Conservation (phyloP, 2,113 vertebrate species). For the Thalassarche chlororhynchos region DNA sequence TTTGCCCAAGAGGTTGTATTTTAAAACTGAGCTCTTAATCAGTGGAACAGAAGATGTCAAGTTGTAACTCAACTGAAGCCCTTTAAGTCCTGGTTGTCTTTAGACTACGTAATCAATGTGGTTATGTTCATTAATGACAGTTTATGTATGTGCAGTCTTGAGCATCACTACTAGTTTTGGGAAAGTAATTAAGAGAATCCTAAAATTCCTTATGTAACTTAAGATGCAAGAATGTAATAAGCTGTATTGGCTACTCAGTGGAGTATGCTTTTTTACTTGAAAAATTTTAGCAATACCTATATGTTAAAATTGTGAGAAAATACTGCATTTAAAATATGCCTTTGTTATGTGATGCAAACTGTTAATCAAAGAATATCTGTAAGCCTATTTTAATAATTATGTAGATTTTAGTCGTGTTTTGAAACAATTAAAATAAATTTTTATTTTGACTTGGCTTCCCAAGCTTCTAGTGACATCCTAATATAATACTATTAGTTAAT, state of each 20-base stretch:
- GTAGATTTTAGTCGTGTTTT: slow-evolving; percentile 62
- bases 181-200: slow-evolving; percentile 68
- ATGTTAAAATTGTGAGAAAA: slow-evolving; percentile 75
- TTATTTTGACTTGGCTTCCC: slow-evolving; percentile 49
- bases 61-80: slow-evolving; percentile 56
- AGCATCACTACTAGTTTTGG: slow-evolving; percentile 28
- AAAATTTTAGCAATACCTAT: slow-evolving; percentile 55
- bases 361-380: slow-evolving; percentile 75
- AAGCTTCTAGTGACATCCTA: background rate
- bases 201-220: slow-evolving; percentile 60
- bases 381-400: slow-evolving; percentile 73
- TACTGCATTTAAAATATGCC: slow-evolving; percentile 44
- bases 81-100: slow-evolving; percentile 60
- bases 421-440: slow-evolving; percentile 57
- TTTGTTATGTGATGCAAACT: slow-evolving; percentile 65
- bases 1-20: slow-evolving; percentile 63
- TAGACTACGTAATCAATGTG: slow-evolving; percentile 65
- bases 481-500: background rate
- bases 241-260: slow-evolving; percentile 40
- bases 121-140: slow-evolving; percentile 47
- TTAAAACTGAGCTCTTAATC: slow-evolving; percentile 76
- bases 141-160: slow-evolving; percentile 46
- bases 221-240: slow-evolving; percentile 41
- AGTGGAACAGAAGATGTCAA: slow-evolving; percentile 64
- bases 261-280: slow-evolving; percentile 46